Evolutionary conservation across 2,888 invertebrate species (phyloP), one percentile per base, ranked within the genome.

Genomic region (Leptopilina myrica): DNA sequence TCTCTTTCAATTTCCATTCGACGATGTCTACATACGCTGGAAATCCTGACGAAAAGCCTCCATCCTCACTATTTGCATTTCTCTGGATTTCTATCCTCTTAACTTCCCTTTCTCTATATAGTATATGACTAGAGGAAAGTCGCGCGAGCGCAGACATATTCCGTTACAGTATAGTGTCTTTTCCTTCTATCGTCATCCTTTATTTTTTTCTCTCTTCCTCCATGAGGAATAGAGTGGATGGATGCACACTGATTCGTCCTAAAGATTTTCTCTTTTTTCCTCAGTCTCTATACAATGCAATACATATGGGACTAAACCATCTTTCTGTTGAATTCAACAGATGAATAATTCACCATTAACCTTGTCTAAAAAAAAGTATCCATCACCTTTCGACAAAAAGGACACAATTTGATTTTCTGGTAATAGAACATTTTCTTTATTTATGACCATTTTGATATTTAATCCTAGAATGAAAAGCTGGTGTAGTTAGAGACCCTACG

Each of bases 1-100:
- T 73, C 73, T 79, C 79, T 80, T 75, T 75, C 79, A 78, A 80
- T 80, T 81, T 81, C 76, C 79, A 81, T 81, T 80, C 81, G 80
- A 77, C 20, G 77, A 76, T 66, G 76, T 64, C 77, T 76, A 77
- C 76, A 77, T 78, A 79, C 73, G 76, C 43, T 75, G 66, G 49
- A 78, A 76, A 82, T 82, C 78, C 75, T 66, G 33, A 56, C 46
- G 76, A 66, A 79, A 80, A 77, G 75, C 65, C 80, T 66, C 78
- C 33, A 40, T 56, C 33, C 15, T 56, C 73, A 33, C n/a, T 73
- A 73, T 73, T 73, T 73, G 56, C 73, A 73, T 73, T 73, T 56
- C n/a, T 53, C 73, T 40, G 56, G 56, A 56, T 59, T 56, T n/a
- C 33, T 73, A 73, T 59, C 26, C 73, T 73, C 73, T 59, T 73